Conservation (phyloP, 2,797 vertebrate species). For the Stomatorhinus walkeri region DNA sequence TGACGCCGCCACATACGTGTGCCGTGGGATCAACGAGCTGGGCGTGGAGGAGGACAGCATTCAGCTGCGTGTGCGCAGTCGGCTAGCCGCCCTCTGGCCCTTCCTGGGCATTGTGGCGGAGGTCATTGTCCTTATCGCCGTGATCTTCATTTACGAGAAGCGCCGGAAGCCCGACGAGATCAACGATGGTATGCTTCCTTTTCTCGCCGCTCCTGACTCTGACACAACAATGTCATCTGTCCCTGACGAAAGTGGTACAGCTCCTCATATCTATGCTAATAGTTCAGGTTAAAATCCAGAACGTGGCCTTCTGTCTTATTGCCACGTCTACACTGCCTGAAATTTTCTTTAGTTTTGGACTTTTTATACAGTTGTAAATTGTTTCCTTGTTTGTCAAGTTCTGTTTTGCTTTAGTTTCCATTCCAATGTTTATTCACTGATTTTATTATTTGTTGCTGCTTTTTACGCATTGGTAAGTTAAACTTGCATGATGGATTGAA, state of each 20-base stretch:
- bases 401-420: constrained; percentile 32
- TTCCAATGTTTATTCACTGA: constrained; percentile 57
- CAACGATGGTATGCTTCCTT: constrained; percentile 69
- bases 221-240: background rate
- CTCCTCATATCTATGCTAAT: background rate
- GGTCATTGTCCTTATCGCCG: constrained; percentile 84
- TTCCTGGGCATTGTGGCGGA: constrained; percentile 94
- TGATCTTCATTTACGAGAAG: constrained; percentile 98
- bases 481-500: constrained; percentile 73
- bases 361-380: background rate
- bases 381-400: background rate
- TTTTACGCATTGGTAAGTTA: constrained; percentile 75
- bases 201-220: background rate
- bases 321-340: background rate
- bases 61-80: constrained; percentile 78
- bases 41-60: constrained; percentile 42
- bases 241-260: background rate
- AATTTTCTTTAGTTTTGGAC: background rate
- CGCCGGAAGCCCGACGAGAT: constrained; percentile 91
- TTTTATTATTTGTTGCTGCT: constrained; percentile 76
- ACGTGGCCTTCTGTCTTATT: background rate
- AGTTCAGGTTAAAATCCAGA: background rate
- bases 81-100: constrained; percentile 88
- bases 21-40: constrained; percentile 49
- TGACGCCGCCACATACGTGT: constrained; percentile 69